Percentiles rank a stretch among this genome's conserved stretches.
Conservation (phyloP, 2,888 invertebrate genomes). For the Coelinius sp. region DNA sequence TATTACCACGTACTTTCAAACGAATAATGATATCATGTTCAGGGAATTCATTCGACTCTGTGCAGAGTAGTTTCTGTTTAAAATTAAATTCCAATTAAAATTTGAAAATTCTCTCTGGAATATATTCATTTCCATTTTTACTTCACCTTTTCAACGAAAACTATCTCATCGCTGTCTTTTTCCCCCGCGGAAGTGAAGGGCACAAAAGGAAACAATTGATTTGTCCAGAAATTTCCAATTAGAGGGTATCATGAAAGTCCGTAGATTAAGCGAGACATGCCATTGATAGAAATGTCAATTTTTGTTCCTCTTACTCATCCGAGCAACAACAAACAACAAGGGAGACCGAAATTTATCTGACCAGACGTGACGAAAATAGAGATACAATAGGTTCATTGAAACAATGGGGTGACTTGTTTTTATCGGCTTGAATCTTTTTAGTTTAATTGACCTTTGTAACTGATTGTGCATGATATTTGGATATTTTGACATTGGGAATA, state of each 20-base stretch:
- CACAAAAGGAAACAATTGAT: not conserved
- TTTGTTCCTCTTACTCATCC: not conserved
- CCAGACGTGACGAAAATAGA: not conserved
- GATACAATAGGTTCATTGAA: constrained; percentile 1
- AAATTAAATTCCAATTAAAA: no score
- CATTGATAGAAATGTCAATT: not conserved
- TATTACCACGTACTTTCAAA: no score
- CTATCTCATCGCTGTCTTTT: not conserved
- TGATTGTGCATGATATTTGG: not conserved
- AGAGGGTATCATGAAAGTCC: not conserved
- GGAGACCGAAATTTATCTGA: not conserved
- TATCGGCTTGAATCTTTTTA: not conserved
- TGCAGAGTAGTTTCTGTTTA: no score
- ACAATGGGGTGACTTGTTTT: not conserved
- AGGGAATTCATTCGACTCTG: no score
- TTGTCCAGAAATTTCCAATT: not conserved
- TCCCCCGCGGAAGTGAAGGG: not conserved
- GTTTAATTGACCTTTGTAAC: not conserved
- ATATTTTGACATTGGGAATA: not conserved
- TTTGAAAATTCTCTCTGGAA: no score
- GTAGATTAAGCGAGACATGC: not conserved
- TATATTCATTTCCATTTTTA: no score
- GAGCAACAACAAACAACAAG: not conserved
- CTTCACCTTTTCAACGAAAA: not conserved
- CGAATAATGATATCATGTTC: no score